Conservation (phyloP, 1,140 invertebrate genomes). For the Radopholus similis region DNA sequence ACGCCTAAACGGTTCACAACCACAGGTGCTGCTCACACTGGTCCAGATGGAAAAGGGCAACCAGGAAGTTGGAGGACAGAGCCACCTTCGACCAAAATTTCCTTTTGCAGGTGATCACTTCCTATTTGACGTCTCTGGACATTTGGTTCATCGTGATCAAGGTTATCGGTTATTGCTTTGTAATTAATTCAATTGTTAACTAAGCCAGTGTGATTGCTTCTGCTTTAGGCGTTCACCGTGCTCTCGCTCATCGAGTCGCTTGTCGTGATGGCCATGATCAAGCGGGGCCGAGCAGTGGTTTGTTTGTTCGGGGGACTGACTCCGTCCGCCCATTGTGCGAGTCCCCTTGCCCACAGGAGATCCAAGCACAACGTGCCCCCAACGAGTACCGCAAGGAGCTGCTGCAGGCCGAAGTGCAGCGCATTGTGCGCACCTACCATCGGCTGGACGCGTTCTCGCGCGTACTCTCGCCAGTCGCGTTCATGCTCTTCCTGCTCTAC, state of each 20-base stretch:
- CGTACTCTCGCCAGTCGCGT: conserved; percentile 54
- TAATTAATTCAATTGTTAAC: too few relatives aligned
- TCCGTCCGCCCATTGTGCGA: conserved; percentile 2
- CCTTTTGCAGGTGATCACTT: conserved; percentile 44
- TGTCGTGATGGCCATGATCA: conserved; percentile 53
- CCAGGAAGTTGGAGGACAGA: conserved; percentile 5
- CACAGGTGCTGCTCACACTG: conserved; percentile 51
- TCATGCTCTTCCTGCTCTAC: conserved; percentile 53
- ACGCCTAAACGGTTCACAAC: not conserved
- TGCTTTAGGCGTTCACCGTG: conserved; percentile 52
- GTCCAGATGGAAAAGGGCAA: conserved; percentile 60
- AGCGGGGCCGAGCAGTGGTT: conserved; percentile 55
- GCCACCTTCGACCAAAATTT: not conserved
- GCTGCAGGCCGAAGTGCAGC: conserved; percentile 30
- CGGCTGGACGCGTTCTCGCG: conserved; percentile 43
- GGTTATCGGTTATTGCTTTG: too few relatives aligned
- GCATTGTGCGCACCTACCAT: conserved; percentile 52
- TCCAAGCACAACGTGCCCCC: conserved; percentile 44
- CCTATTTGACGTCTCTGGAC: conserved; percentile 56
- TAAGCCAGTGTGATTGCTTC: too few relatives aligned
- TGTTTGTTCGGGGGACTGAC: too few relatives aligned
- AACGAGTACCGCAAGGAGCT: conserved; percentile 50
- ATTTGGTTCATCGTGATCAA: conserved; percentile 54
- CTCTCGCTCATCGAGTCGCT: conserved; percentile 52
- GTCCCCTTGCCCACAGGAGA: conserved; percentile 38